Percentiles rank a stretch among this genome's conserved stretches.
These are phyloP conservation scores for Otus sunia DNA, from an alignment of 2,113 vertebrate genomes.

Conservation along the genomic window DNA sequence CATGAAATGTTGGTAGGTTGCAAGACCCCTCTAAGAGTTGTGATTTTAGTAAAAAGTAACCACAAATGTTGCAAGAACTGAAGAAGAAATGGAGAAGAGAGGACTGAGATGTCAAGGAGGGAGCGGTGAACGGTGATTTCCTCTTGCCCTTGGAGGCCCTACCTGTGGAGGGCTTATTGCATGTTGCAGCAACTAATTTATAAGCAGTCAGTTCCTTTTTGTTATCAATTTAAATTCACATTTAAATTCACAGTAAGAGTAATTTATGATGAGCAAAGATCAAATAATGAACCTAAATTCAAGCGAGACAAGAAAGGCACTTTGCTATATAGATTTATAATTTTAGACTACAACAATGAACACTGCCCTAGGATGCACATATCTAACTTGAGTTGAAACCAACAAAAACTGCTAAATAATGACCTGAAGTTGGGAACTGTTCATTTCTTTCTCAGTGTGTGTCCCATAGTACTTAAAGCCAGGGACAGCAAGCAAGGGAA, in stretches of 20 bases:
- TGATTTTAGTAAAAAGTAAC: not conserved
- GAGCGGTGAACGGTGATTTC: not conserved
- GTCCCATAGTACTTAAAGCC: not conserved
- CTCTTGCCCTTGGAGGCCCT: not conserved
- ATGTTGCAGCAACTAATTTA: not conserved
- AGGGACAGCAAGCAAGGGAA: not conserved
- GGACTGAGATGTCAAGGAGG: not conserved
- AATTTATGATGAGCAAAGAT: not conserved
- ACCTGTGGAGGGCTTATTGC: not conserved
- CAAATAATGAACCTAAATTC: not conserved
- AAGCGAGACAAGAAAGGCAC: not conserved
- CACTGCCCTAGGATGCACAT: not conserved
- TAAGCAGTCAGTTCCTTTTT: not conserved
- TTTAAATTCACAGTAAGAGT: not conserved
- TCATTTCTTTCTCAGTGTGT: not conserved
- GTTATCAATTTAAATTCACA: not conserved
- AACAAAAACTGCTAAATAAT: not conserved
- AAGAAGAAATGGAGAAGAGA: not conserved
- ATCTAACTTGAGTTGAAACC: not conserved
- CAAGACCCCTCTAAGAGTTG: not conserved
- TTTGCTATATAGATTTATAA: not conserved
- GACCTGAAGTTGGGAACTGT: not conserved
- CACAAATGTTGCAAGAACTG: not conserved
- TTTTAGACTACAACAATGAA: not conserved
- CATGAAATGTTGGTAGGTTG: accelerated